phyloP scores from a whole-genome alignment of 2,113 vertebrate genomes.

The Scopus umbretta region DNA sequence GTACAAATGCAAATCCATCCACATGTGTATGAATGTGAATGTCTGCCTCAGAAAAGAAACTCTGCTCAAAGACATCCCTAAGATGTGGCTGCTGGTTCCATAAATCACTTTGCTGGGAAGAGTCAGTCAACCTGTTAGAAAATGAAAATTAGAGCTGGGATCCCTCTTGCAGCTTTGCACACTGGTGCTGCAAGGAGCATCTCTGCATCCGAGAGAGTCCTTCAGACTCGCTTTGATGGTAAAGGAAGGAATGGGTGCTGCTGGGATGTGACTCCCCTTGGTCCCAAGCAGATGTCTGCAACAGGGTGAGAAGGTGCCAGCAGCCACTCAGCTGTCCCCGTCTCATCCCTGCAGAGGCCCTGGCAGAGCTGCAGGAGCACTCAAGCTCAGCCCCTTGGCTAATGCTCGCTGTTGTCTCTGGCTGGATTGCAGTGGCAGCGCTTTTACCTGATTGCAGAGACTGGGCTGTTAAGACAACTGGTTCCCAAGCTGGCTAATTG shows the following conservation, averaged over 20 bases:
- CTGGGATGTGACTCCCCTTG: rapidly evolving
- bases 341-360: background rate
- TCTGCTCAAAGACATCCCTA: background rate
- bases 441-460: background rate
- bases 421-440: rapidly evolving
- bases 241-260: background rate
- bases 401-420: rapidly evolving
- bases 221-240: background rate
- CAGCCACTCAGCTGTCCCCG: background rate
- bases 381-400: rapidly evolving
- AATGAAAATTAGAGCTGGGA: background rate
- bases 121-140: background rate
- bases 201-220: background rate
- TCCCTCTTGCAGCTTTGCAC: background rate
- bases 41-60: background rate
- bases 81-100: background rate
- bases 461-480: background rate
- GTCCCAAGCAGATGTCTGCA: background rate
- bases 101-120: background rate
- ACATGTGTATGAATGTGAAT: background rate
- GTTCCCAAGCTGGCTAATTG: background rate
- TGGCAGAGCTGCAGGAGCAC: rapidly evolving
- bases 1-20: background rate
- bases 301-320: background rate
- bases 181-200: background rate